Evolutionary conservation across 2,113 vertebrate genomes (phyloP).

Genomic region (Gadus macrocephalus): DNA sequence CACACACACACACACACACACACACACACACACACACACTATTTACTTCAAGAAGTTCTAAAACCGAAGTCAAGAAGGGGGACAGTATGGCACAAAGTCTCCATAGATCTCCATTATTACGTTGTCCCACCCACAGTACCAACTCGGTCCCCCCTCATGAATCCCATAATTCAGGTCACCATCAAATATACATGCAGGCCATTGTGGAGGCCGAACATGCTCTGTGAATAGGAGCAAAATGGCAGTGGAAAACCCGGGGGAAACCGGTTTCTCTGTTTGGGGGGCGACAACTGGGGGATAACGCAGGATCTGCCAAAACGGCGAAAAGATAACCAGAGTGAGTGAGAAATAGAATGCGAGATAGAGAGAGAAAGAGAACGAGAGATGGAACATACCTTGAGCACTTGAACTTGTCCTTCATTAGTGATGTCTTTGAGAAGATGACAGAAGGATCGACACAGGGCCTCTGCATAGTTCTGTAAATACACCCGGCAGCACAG

Average conservation of each 20-base stretch:
- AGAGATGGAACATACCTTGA: slow-evolving; percentile 79
- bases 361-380: not conserved
- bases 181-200: slow-evolving; percentile 9
- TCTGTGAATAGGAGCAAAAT: not conserved
- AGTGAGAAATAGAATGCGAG: not conserved
- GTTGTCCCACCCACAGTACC: not conserved
- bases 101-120: too few relatives aligned
- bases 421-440: slow-evolving; percentile 89
- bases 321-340: not conserved
- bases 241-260: not conserved
- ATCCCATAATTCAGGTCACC: slow-evolving; percentile 4
- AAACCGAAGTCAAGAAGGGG: too few relatives aligned
- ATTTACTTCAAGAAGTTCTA: too few relatives aligned
- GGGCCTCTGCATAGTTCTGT: slow-evolving; percentile 83
- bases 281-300: not conserved
- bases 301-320: not conserved
- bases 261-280: not conserved
- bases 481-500: slow-evolving; percentile 38
- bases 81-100: too few relatives aligned
- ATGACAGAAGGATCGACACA: slow-evolving; percentile 88
- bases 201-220: not conserved
- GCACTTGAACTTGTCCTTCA: slow-evolving; percentile 93
- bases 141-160: not conserved
- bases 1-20: too few relatives aligned
- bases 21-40: too few relatives aligned